Percentiles rank a stretch among this genome's conserved stretches.
Evolutionary conservation across 1,140 invertebrate genomes (phyloP).

Genomic region (Tetragonula clypearis): DNA sequence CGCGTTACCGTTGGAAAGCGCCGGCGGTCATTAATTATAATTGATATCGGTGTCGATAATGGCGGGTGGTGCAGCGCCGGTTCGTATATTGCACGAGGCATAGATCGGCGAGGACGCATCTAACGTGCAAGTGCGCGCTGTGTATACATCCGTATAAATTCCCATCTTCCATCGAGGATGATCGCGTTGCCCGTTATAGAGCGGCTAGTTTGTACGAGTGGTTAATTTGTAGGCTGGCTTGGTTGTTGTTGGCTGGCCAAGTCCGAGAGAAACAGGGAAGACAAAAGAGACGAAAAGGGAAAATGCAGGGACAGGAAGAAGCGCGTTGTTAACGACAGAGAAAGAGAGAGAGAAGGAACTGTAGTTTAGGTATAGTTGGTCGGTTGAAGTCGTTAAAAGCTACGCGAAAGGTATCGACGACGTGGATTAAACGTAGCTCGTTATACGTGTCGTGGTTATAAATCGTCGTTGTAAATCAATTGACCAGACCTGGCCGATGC

Average conservation of each 20-base stretch:
- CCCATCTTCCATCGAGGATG: slow-evolving; percentile 18
- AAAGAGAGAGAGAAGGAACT: neutral
- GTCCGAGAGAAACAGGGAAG: neutral
- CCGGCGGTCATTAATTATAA: slow-evolving; percentile 60
- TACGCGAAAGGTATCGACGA: slow-evolving; percentile 47
- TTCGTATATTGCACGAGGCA: slow-evolving; percentile 36
- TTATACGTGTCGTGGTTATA: slow-evolving; percentile 61
- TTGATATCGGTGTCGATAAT: slow-evolving; percentile 64
- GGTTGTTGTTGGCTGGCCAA: no score
- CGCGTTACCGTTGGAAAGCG: slow-evolving; percentile 27
- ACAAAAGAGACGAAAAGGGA: neutral
- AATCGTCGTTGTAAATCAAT: slow-evolving; percentile 68
- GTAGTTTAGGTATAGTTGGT: slow-evolving; percentile 4
- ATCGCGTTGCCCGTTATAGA: neutral
- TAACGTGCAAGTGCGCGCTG: slow-evolving; percentile 8
- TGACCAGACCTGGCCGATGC: slow-evolving; percentile 17
- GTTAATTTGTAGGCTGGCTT: slow-evolving; percentile 32
- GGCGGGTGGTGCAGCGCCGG: slow-evolving; percentile 9
- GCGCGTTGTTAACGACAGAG: neutral
- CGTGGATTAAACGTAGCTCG: slow-evolving; percentile 63
- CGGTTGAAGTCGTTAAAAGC: slow-evolving; percentile 24
- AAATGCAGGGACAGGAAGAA: neutral
- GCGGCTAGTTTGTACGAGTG: neutral
- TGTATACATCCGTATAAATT: slow-evolving; percentile 31
- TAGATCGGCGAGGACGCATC: slow-evolving; percentile 40